phyloP scores from a whole-genome alignment of 2,113 vertebrate species.

The Camelus bactrianus region DNA sequence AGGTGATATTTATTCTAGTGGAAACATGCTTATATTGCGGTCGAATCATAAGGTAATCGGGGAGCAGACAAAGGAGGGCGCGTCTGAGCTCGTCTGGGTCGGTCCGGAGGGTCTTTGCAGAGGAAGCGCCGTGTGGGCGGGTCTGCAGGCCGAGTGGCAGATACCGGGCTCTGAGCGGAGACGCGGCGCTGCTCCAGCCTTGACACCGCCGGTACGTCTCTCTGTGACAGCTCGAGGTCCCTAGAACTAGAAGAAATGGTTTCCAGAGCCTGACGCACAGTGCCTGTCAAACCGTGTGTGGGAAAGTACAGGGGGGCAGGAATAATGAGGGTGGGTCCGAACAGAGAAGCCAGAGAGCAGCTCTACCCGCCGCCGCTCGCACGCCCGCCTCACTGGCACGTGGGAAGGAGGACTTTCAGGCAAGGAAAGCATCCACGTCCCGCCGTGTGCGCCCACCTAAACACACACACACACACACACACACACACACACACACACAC shows the following conservation, averaged over 20 bases:
- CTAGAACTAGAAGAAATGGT: neutral
- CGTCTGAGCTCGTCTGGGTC: neutral
- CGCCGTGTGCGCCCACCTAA: rapidly evolving
- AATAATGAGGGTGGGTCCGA: too few relatives aligned
- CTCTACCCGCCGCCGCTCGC: neutral
- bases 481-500: neutral
- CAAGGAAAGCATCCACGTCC: rapidly evolving
- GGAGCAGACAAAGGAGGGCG: neutral
- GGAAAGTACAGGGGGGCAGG: neutral
- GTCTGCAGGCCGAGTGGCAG: neutral
- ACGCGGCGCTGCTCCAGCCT: neutral
- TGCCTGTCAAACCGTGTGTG: too few relatives aligned
- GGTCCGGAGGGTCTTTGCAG: neutral
- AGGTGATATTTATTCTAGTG: neutral
- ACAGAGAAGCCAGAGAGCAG: neutral
- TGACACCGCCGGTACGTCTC: neutral
- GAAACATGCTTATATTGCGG: neutral
- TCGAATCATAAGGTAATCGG: neutral
- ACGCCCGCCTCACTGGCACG: rapidly evolving
- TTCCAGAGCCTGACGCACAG: neutral
- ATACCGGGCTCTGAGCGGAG: rapidly evolving
- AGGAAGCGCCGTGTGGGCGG: neutral
- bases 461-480: neutral
- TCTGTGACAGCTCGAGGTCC: neutral
- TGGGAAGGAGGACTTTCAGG: neutral